Evolutionary conservation across 2,113 vertebrate species (phyloP), one percentile per base, ranked within the genome.

Genomic region (Ciconia maguari): DNA sequence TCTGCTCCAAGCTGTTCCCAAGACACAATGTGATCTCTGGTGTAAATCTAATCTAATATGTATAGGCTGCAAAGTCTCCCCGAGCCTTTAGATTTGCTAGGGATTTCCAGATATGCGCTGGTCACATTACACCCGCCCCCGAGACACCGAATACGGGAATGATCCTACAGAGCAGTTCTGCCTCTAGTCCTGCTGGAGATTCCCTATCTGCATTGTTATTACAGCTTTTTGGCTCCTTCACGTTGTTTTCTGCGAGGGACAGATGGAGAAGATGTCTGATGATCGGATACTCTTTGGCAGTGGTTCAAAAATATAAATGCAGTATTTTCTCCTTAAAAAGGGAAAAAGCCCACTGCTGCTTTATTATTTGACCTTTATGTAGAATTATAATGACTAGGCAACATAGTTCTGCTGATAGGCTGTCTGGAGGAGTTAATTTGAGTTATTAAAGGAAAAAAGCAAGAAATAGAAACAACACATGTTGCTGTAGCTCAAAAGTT

Each of bases 281-380:
- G 44, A 65, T 25, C 80, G 55, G 55, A 75, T 87, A 24, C 7
- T 68, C 58, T 83, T 89, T 94, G 90, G 88, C 49, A 57, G 42
- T 26, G 13, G 21, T 78, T 93, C 89, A 97, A 84, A 77, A 52
- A 27, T 38, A 94, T 42, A 94, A 93, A 91, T 34, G 48, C 34
- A 87, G 42, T 58, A 36, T 86, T 89, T 90, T 95, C 26, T 62
- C 9, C 49, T 85, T 77, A 60, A 87, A 70, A 91, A 81, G 38
- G 78, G 42, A 46, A 72, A 86, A 87, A 70, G 5, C 21, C 52
- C 1, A 6, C n/a, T 87, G 7, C 68, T 60, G 48, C 24, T 87
- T 87, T 94, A 84, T 89, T 86, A 24, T 42, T 89, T 62, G 20
- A 36, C 26, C 29, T 89, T 55, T 79, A n/a, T 52, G 13, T 44